Percentiles rank a stretch among this genome's conserved stretches.
Conservation (phyloP, 1,140 invertebrate species). For the Hypothenemus hampei region DNA sequence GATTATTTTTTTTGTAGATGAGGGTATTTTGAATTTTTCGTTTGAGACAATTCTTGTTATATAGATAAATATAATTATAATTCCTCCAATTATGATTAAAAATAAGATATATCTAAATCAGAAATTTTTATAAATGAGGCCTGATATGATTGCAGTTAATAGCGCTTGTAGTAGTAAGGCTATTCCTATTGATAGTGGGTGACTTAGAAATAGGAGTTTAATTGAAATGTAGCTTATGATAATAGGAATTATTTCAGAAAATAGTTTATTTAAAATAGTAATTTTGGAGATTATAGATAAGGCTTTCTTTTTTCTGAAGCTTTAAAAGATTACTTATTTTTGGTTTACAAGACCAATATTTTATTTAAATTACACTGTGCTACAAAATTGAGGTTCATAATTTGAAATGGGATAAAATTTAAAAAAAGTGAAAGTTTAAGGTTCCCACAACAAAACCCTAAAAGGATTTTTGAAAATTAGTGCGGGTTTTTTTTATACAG, state of each 20-base stretch:
- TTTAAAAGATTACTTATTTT: slow-evolving; percentile 52
- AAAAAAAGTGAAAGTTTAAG: no score
- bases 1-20: no score
- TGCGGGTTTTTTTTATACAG: no score
- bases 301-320: slow-evolving; percentile 50
- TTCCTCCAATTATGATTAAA: slow-evolving; percentile 51
- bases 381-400: no score
- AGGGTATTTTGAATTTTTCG: slow-evolving; percentile 43
- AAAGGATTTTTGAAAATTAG: no score
- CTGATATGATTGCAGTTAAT: slow-evolving; percentile 43
- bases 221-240: slow-evolving; percentile 43
- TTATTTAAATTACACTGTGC: slow-evolving; percentile 57
- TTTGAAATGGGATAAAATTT: no score
- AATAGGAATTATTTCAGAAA: slow-evolving; percentile 44
- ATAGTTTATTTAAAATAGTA: slow-evolving; percentile 43
- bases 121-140: slow-evolving; percentile 45
- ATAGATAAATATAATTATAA: slow-evolving; percentile 56
- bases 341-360: slow-evolving; percentile 57
- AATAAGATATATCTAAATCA: slow-evolving; percentile 52
- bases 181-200: slow-evolving; percentile 50
- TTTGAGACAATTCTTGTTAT: slow-evolving; percentile 52
- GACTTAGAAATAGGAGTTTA: slow-evolving; percentile 48
- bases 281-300: slow-evolving; percentile 52
- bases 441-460: no score
- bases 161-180: slow-evolving; percentile 49